Conservation (phyloP, 1,140 invertebrate genomes). For the Nomia melanderi region DNA sequence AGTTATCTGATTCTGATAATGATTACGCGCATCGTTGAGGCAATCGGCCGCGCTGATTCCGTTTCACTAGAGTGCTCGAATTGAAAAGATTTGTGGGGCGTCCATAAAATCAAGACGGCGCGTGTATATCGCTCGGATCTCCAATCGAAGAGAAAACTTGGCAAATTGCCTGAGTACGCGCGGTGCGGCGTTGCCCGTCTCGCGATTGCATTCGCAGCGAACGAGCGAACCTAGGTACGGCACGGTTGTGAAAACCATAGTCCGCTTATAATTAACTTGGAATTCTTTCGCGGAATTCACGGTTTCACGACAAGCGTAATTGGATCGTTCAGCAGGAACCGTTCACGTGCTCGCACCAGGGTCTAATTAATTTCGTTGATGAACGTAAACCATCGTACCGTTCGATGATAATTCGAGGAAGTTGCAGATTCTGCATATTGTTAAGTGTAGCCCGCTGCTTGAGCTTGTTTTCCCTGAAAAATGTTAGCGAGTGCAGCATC, state of each 20-base stretch:
- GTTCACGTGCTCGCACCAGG: not conserved
- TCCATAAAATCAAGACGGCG: conserved; percentile 51
- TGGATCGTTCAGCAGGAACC: conserved; percentile 7
- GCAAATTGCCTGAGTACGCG: conserved; percentile 43
- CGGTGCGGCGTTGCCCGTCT: not conserved
- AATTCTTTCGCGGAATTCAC: conserved; percentile 29
- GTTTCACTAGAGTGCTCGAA: too few relatives aligned
- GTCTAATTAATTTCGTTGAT: conserved; percentile 4
- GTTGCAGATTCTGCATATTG: not conserved
- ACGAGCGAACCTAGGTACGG: conserved; percentile 16
- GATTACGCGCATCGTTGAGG: conserved; percentile 5
- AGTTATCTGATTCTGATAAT: conserved; percentile 29
- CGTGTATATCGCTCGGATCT: conserved; percentile 34
- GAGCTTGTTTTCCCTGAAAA: too few relatives aligned
- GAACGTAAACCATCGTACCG: not conserved
- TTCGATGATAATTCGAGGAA: not conserved
- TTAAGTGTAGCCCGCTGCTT: not conserved
- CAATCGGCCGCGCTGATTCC: too few relatives aligned
- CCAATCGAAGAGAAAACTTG: conserved; percentile 47
- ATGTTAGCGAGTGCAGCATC: too few relatives aligned
- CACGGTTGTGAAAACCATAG: conserved; percentile 45
- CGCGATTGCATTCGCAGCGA: conserved; percentile 2
- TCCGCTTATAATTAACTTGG: conserved; percentile 28
- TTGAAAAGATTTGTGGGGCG: conserved; percentile 27
- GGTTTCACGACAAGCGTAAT: conserved; percentile 30